phyloP scores from a whole-genome alignment of 1,140 invertebrate species.

The Plectrocnemia conspersa region DNA sequence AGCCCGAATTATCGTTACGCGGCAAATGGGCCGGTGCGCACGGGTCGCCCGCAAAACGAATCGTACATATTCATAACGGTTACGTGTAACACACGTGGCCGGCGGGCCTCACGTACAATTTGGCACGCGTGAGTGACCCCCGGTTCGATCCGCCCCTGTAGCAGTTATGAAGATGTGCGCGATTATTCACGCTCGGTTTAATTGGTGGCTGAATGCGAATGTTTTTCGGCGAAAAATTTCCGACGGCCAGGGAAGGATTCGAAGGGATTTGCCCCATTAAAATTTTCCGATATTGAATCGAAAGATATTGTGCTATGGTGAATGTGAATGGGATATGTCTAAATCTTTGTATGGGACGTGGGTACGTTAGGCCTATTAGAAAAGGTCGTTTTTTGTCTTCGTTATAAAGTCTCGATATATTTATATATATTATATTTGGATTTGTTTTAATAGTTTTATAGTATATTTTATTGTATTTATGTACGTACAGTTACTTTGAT shows the following conservation, averaged over 20 bases:
- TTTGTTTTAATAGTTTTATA: neutral
- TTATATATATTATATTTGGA: neutral
- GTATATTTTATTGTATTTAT: neutral
- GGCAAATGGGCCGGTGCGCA: neutral
- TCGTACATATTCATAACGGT: neutral
- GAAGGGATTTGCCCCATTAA: too few species aligned
- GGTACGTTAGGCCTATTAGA: too few species aligned
- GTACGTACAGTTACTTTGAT: neutral
- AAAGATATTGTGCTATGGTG: too few species aligned
- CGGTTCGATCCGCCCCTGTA: neutral
- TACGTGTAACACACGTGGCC: too few species aligned
- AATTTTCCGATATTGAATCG: too few species aligned
- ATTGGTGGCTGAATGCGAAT: too few species aligned
- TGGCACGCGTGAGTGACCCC: constrained; percentile 1
- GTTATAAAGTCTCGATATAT: neutral
- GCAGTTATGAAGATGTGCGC: constrained; percentile 1
- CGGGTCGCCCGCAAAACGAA: neutral
- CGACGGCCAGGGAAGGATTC: neutral
- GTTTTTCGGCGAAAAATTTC: neutral
- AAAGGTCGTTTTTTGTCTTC: neutral
- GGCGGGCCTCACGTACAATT: constrained; percentile 1
- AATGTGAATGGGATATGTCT: too few species aligned
- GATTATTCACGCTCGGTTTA: constrained; percentile 2
- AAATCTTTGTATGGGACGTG: too few species aligned
- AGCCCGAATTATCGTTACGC: constrained; percentile 19